Evolutionary conservation across 1,140 invertebrate species (phyloP).

Genomic region (Adoxophyes honmai): DNA sequence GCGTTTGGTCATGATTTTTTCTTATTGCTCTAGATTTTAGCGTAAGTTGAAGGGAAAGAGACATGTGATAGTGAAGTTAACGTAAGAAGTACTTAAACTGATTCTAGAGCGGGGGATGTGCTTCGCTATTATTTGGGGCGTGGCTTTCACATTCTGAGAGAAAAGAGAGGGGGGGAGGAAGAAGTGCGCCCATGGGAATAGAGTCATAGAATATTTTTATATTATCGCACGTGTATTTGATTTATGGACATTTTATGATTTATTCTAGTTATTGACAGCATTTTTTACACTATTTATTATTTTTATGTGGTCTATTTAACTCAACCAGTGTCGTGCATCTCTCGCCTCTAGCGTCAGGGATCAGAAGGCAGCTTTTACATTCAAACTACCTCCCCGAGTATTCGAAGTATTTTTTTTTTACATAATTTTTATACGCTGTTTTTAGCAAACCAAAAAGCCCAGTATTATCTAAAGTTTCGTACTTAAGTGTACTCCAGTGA

Average conservation of each 20-base stretch:
- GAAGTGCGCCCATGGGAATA: too few species aligned
- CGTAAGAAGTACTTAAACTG: slow-evolving; percentile 26
- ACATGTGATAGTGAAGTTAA: slow-evolving; percentile 46
- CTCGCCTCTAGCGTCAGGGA: neutral
- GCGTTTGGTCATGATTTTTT: slow-evolving; percentile 37
- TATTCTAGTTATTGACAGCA: too few species aligned
- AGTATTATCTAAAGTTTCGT: slow-evolving; percentile 9
- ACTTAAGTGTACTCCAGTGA: neutral
- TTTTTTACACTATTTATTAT: too few species aligned
- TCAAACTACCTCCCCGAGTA: slow-evolving; percentile 13
- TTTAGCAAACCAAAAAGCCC: slow-evolving; percentile 4
- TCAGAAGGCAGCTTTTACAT: slow-evolving; percentile 5
- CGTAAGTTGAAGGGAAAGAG: slow-evolving; percentile 23
- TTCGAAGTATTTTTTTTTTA: slow-evolving; percentile 14
- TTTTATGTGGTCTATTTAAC: neutral
- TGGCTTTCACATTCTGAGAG: too few species aligned
- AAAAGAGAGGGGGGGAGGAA: too few species aligned
- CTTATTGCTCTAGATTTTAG: slow-evolving; percentile 23
- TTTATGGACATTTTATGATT: too few species aligned
- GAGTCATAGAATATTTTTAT: too few species aligned
- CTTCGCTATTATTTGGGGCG: too few species aligned
- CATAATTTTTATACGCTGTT: neutral
- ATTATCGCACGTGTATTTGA: too few species aligned
- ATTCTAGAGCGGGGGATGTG: neutral
- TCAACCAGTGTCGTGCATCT: neutral